Percentiles rank a stretch among this genome's conserved stretches.
phyloP scores from a whole-genome alignment of 2,797 vertebrate species.

The Distichodus sexfasciatus region DNA sequence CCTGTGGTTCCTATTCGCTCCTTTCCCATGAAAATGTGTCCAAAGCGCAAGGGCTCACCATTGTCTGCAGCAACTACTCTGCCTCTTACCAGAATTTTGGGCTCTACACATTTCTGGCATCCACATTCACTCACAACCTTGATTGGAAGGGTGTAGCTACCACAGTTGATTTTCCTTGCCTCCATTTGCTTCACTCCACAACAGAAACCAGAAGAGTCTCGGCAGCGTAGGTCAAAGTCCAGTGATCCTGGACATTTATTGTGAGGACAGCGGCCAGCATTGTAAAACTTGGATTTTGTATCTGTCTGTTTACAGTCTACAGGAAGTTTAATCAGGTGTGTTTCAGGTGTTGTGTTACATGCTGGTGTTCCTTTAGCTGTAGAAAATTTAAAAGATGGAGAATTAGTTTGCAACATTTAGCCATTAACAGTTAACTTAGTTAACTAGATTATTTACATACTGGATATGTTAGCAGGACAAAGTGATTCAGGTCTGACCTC shows the following conservation, averaged over 20 bases:
- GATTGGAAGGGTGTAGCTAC: conserved; percentile 80
- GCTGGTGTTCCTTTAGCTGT: conserved; percentile 79
- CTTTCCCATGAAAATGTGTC: conserved; percentile 84
- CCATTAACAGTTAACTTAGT: too few species aligned
- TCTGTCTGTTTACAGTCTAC: conserved; percentile 78
- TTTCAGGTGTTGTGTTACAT: conserved; percentile 79
- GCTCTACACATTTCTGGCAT: conserved; percentile 83
- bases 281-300: conserved; percentile 76
- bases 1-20: conserved; percentile 87
- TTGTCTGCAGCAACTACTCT: conserved; percentile 82
- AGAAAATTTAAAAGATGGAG: conserved; percentile 46
- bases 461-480: too few species aligned
- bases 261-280: conserved; percentile 83
- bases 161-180: conserved; percentile 75
- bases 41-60: conserved; percentile 86
- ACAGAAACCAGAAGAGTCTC: conserved; percentile 72
- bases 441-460: too few species aligned
- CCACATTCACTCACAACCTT: conserved; percentile 82
- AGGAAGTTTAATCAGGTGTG: conserved; percentile 84
- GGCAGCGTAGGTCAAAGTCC: conserved; percentile 75
- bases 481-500: too few species aligned
- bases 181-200: conserved; percentile 83
- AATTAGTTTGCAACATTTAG: conserved; percentile 6
- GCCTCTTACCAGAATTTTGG: conserved; percentile 83
- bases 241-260: conserved; percentile 73